Base-by-base conservation (phyloP, 2,113 vertebrate species). In the Sturnira hondurensis region DNA sequence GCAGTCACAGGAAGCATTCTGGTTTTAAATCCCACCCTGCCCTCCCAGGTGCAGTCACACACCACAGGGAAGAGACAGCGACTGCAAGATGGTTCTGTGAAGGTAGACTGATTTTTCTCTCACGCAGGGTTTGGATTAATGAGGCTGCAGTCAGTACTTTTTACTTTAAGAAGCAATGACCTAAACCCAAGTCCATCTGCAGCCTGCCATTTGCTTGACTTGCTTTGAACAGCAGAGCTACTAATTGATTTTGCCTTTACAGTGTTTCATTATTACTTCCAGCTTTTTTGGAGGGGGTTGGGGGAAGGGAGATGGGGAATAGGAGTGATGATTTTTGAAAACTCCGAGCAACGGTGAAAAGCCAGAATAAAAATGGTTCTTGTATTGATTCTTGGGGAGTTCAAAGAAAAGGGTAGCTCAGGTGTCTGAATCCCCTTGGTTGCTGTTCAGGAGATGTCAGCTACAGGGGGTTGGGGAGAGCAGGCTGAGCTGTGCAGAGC, bases 301-400 rank as follows among this genome's bases (percentile, higher is more conserved):
- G 26, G 0, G 15, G 2, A 24, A 13, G 6, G 1, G 8, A 28
- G 16, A n/a, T 15, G 31, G 52, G 50, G 36, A 22, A 86, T 38
- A 20, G 38, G 31, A 13, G 41, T 31, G 17, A 10, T 33, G n/a
- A 58, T 11, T 38, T 82, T 43, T 84, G n/a, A 45, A 85, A 70
- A 41, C 7, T 38, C 85, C 31, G 77, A 38, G 77, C 63, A 83
- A 15, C 10, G 67, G 45, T 26, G 52, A 68, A 41, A 31, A 96
- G n/a, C 43, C 56, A 56, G 83, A 84, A n/a, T 20, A 85, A 61
- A 87, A 54, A 93, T 5, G 41, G 54, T n/a, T 56, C 45, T 95
- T 19, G 26, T 2, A 8, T 81, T 81, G 38, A 83, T 6, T 89
- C 70, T 50, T 84, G 77, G 82, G 56, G 33, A 90, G 54, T 96